A percentile compares a stretch with the other conserved stretches of the same genome.
Evolutionary conservation across 2,888 invertebrate genomes (phyloP).

Genomic region (Sminthurides aquaticus): DNA sequence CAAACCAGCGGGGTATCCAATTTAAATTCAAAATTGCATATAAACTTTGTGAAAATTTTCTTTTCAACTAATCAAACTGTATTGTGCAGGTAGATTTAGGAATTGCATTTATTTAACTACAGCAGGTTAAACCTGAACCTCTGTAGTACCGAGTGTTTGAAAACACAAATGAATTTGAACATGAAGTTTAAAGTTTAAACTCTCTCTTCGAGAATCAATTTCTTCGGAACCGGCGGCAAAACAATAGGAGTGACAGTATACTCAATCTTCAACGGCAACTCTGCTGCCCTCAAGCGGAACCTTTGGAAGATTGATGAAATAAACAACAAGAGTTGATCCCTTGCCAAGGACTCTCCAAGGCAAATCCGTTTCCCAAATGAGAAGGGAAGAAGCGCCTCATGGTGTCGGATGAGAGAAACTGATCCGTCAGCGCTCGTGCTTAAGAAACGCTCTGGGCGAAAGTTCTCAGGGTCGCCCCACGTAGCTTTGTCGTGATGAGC

Average conservation of each 20-base stretch:
- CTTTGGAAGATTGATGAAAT: conserved; percentile 22
- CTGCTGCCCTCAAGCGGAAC: conserved; percentile 5
- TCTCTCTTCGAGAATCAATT: conserved; percentile 11
- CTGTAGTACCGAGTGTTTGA: too few species aligned
- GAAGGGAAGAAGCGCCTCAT: conserved; percentile 24
- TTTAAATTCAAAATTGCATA: too few species aligned
- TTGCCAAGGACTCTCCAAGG: conserved; percentile 24
- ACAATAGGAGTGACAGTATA: conserved; percentile 12
- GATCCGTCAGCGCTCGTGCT: conserved; percentile 8
- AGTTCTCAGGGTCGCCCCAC: conserved; percentile 31
- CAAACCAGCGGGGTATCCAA: too few species aligned
- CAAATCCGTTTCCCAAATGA: conserved; percentile 29
- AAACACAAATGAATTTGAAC: too few species aligned
- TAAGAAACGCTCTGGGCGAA: conserved; percentile 34
- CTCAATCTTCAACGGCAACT: conserved; percentile 7
- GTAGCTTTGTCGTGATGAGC: conserved; percentile 24
- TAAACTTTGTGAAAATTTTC: too few species aligned
- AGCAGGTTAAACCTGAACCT: too few species aligned
- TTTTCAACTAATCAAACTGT: too few species aligned
- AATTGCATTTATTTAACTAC: too few species aligned
- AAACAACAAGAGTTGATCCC: conserved; percentile 25
- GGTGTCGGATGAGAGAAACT: conserved; percentile 3
- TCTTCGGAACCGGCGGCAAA: conserved; percentile 10
- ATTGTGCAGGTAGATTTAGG: too few species aligned
- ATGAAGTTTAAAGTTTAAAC: too few species aligned